A percentile compares a stretch with the other conserved stretches of the same genome.
These are phyloP conservation scores for Adelosebastes latens DNA, from an alignment of 2,797 vertebrate genomes.

Conservation along the genomic window DNA sequence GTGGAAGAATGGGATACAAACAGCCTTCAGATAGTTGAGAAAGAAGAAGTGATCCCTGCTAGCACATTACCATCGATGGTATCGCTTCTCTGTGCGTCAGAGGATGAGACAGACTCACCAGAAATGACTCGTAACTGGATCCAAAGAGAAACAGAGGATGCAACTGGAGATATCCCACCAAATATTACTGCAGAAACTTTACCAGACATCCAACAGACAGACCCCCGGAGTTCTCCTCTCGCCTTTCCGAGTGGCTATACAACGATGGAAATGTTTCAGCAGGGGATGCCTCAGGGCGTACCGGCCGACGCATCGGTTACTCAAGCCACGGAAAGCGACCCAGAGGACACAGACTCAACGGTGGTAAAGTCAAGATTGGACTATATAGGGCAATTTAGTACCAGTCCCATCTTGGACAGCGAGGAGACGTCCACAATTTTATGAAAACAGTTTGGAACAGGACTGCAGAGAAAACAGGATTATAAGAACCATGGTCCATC, in stretches of 20 bases:
- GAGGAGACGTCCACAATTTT: neutral
- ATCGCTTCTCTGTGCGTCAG: neutral
- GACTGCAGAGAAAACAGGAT: neutral
- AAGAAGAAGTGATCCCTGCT: neutral
- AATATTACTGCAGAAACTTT: neutral
- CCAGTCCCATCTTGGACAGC: neutral
- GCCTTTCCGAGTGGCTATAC: slow-evolving; percentile 80
- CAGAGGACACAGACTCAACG: slow-evolving; percentile 22
- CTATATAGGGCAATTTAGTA: slow-evolving; percentile 75
- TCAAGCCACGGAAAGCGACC: neutral
- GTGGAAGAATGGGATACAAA: slow-evolving; percentile 74
- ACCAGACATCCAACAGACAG: neutral
- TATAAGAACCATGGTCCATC: neutral
- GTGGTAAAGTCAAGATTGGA: slow-evolving; percentile 35
- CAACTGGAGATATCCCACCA: neutral
- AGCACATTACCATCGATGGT: accelerated
- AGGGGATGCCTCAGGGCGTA: slow-evolving; percentile 44
- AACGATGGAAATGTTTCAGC: slow-evolving; percentile 86
- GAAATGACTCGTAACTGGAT: neutral
- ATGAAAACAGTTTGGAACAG: neutral
- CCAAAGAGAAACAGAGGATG: neutral
- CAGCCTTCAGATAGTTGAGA: slow-evolving; percentile 77
- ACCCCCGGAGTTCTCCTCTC: neutral
- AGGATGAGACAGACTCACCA: neutral
- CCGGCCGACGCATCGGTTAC: neutral